Base-by-base conservation (phyloP, 2,888 invertebrate genomes). In the Diplazon laetatorius region DNA sequence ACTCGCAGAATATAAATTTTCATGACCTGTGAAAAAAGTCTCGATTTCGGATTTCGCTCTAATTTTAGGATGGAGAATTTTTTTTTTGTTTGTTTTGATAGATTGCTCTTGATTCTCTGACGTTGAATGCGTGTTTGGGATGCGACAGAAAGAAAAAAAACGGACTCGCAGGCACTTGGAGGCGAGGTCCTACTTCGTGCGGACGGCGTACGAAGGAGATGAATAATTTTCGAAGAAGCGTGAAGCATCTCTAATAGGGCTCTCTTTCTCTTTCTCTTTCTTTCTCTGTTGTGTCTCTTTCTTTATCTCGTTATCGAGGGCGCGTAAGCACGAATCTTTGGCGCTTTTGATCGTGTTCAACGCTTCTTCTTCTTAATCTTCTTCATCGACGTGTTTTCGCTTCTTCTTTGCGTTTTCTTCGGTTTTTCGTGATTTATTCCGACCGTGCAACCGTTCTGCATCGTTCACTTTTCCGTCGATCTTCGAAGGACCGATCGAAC, bases 241-340 rank as follows among this genome's bases (percentile, higher is more conserved):
- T 70, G 69, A 82, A 80, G 80, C 80, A 80, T 75, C 77, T 30
- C n/a, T n/a, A n/a, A n/a, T n/a, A 80, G 68, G 71, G 77, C 68
- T 80, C 80, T 65, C n/a, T n/a, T n/a, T n/a, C n/a, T n/a, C n/a
- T n/a, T n/a, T n/a, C n/a, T n/a, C n/a, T n/a, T n/a, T n/a, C n/a
- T n/a, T n/a, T n/a, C n/a, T n/a, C n/a, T n/a, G n/a, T n/a, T n/a
- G n/a, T n/a, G n/a, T n/a, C n/a, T n/a, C n/a, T n/a, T n/a, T n/a
- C n/a, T n/a, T n/a, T n/a, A n/a, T n/a, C n/a, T n/a, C 73, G 72
- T 68, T 69, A 77, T 76, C 63, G 74, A 65, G 71, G n/a, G 59
- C 66, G 48, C 71, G 75, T 71, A 78, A 62, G 63, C 59, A 37
- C 55, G 48, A 70, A 30, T 63, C 18, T 37, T 18, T 37, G 59